Evolutionary conservation across 2,888 invertebrate genomes (phyloP).

Genomic region (Phlogophora meticulosa): DNA sequence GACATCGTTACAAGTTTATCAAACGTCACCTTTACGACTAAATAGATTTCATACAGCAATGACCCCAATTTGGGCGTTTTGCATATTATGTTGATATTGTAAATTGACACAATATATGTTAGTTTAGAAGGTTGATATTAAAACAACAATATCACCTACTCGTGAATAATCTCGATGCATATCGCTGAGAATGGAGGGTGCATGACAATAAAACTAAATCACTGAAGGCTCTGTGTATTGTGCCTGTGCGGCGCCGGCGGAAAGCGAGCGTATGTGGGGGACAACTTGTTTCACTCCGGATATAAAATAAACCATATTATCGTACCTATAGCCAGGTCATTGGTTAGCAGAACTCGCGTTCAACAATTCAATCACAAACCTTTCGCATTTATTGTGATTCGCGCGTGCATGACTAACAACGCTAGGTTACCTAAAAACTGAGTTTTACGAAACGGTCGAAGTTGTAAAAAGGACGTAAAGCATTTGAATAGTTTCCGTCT

Average conservation of each 20-base stretch:
- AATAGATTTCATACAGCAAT: conserved; percentile 69
- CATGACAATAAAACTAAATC: conserved; percentile 91
- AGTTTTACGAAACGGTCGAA: conserved; percentile 14
- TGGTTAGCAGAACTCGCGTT: conserved; percentile 65
- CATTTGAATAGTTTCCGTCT: neutral
- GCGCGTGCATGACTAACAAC: conserved; percentile 49
- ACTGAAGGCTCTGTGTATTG: conserved; percentile 85
- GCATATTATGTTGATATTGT: conserved; percentile 44
- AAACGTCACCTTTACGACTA: conserved; percentile 69
- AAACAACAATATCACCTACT: conserved; percentile 73
- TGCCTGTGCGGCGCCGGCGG: conserved; percentile 89
- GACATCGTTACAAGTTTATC: conserved; percentile 73
- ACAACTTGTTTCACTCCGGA: conserved; percentile 84
- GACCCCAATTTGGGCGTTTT: conserved; percentile 63
- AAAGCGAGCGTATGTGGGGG: conserved; percentile 88
- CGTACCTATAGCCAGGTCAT: conserved; percentile 66
- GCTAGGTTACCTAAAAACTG: conserved; percentile 28
- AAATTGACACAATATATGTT: conserved; percentile 7
- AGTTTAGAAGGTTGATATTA: conserved; percentile 41
- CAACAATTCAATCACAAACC: conserved; percentile 65
- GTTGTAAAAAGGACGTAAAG: neutral
- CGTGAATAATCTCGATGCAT: conserved; percentile 80
- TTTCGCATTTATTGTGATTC: conserved; percentile 57
- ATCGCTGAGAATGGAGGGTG: conserved; percentile 82
- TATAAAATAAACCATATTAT: conserved; percentile 85